phyloP scores from a whole-genome alignment of 2,888 invertebrate species.

The Cheilosia vernalis region DNA sequence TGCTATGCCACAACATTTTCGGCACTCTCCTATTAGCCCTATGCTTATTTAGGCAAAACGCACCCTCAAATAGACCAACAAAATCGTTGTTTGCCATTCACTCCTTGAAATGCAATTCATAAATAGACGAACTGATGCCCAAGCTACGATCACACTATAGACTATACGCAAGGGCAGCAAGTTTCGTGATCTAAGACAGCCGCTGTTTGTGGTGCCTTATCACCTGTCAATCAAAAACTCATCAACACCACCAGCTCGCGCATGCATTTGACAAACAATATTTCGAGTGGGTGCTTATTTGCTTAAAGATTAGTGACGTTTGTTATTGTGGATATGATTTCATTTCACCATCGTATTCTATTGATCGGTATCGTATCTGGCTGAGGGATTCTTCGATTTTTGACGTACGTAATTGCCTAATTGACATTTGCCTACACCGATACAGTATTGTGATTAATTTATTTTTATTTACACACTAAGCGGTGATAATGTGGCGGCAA shows the following conservation, averaged over 20 bases:
- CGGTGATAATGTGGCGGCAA: constrained; percentile 23
- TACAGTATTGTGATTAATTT: constrained; percentile 61
- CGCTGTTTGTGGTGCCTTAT: constrained; percentile 67
- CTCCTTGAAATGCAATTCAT: constrained; percentile 17
- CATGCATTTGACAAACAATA: constrained; percentile 52
- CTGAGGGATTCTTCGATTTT: constrained; percentile 38
- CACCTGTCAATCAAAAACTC: constrained; percentile 76
- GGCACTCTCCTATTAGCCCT: constrained; percentile 21
- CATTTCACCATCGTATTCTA: neutral
- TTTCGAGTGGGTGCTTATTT: constrained; percentile 68
- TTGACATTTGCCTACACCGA: constrained; percentile 62
- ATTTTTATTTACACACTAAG: constrained; percentile 35
- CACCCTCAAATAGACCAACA: constrained; percentile 21
- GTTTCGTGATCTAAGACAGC: constrained; percentile 55
- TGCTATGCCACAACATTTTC: constrained; percentile 9
- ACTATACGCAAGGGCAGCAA: neutral
- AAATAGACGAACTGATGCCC: constrained; percentile 5
- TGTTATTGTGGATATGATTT: constrained; percentile 44
- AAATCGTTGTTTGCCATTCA: constrained; percentile 25
- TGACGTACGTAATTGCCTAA: constrained; percentile 67
- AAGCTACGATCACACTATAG: constrained; percentile 17
- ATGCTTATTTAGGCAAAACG: constrained; percentile 9
- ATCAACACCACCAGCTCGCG: constrained; percentile 49
- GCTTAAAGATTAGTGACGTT: constrained; percentile 65
- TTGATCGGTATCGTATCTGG: constrained; percentile 48